Conservation (phyloP, 2,888 invertebrate species). For the Chironomus riparius region DNA sequence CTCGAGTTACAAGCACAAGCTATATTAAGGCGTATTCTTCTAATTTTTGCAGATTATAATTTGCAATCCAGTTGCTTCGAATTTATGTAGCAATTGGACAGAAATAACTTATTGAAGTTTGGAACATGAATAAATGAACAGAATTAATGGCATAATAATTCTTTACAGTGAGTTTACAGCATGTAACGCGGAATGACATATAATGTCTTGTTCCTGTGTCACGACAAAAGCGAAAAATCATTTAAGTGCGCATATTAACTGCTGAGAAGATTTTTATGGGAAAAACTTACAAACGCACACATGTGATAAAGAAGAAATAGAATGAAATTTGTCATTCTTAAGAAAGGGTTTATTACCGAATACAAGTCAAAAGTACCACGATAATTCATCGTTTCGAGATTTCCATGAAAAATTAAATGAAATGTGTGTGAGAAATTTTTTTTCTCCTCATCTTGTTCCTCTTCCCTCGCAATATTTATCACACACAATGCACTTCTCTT, state of each 20-base stretch:
- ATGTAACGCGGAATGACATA: neutral
- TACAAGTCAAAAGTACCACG: slow-evolving; percentile 18
- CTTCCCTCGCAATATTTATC: slow-evolving; percentile 11
- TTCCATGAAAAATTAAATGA: slow-evolving; percentile 24
- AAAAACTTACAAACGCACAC: slow-evolving; percentile 11
- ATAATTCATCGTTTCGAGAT: slow-evolving; percentile 10
- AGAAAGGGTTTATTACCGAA: slow-evolving; percentile 22
- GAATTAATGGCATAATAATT: too few relatives aligned
- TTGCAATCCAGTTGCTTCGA: too few relatives aligned
- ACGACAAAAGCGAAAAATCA: neutral
- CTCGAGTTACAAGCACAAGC: too few relatives aligned
- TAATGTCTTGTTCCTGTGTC: neutral
- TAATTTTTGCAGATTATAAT: too few relatives aligned
- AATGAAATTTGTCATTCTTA: slow-evolving; percentile 21
- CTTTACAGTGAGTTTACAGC: too few relatives aligned
- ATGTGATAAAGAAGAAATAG: slow-evolving; percentile 15
- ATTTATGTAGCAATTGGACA: too few relatives aligned
- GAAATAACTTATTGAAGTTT: too few relatives aligned
- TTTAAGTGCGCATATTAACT: neutral
- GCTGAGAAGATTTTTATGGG: slow-evolving; percentile 10
- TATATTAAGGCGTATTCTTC: too few relatives aligned
- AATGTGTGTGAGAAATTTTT: slow-evolving; percentile 22
- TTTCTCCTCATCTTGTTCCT: neutral
- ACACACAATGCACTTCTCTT: neutral
- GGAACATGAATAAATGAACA: too few relatives aligned